These are phyloP conservation scores for Melinaea menophilus DNA, from an alignment of 2,888 invertebrate species.

Conservation along the genomic window DNA sequence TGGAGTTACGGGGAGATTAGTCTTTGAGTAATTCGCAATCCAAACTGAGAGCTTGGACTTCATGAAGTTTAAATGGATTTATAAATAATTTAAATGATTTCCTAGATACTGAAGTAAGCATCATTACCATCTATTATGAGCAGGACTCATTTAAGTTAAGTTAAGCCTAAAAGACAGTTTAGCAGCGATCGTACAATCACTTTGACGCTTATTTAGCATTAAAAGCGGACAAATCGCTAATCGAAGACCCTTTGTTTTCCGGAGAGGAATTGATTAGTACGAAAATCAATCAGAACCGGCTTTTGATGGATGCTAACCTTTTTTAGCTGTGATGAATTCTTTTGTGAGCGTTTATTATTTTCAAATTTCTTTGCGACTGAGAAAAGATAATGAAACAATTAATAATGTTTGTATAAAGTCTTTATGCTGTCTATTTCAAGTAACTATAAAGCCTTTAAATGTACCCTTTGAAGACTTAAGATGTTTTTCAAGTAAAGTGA, in stretches of 20 bases:
- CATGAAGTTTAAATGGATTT: no score
- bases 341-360: conserved; percentile 27
- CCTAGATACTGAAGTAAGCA: no score
- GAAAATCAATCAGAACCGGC: conserved; percentile 44
- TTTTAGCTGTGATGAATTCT: conserved; percentile 32
- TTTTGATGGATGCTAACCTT: conserved; percentile 48
- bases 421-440: not conserved
- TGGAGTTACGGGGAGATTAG: no score
- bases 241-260: conserved; percentile 29
- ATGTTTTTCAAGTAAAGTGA: no score
- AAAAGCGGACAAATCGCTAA: conserved; percentile 22
- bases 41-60: no score
- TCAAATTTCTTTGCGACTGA: conserved; percentile 24
- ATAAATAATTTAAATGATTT: no score
- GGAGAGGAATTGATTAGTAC: conserved; percentile 50
- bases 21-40: no score
- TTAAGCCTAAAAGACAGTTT: not conserved
- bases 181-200: not conserved
- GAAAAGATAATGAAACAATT: conserved; percentile 21
- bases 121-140: no score
- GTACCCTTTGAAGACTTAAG: no score
- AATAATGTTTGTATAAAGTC: conserved; percentile 11
- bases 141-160: no score
- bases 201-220: conserved; percentile 15
- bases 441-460: not conserved